Evolutionary conservation across 2,888 invertebrate genomes (phyloP).

Genomic region (Dimorphilus gyrociliatus): DNA sequence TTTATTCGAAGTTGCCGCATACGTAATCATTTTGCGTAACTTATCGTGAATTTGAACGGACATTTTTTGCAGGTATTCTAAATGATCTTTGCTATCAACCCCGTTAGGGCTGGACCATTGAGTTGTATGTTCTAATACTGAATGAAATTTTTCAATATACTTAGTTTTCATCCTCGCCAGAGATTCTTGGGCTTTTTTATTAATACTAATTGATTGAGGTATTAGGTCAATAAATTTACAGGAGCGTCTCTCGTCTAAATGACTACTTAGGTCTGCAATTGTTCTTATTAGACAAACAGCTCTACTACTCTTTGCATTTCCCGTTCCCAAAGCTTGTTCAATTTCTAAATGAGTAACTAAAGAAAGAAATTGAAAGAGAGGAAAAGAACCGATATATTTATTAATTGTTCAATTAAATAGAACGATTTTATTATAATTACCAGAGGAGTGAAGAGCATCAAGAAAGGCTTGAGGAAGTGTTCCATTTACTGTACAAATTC

Average conservation of each 20-base stretch:
- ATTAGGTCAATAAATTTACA: slow-evolving; percentile 16
- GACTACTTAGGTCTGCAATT: slow-evolving; percentile 4
- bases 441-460: neutral
- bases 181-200: slow-evolving; percentile 14
- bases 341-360: slow-evolving; percentile 11
- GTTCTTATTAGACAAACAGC: slow-evolving; percentile 5
- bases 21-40: slow-evolving; percentile 12
- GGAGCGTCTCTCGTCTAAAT: slow-evolving; percentile 6
- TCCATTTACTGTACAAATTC: slow-evolving; percentile 1
- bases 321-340: neutral
- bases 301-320: slow-evolving; percentile 2
- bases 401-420: neutral
- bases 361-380: slow-evolving; percentile 2
- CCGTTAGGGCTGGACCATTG: slow-evolving; percentile 16
- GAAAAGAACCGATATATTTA: neutral
- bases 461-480: neutral
- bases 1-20: slow-evolving; percentile 9
- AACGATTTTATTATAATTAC: neutral
- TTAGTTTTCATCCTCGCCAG: slow-evolving; percentile 14
- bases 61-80: slow-evolving; percentile 14
- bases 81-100: slow-evolving; percentile 14
- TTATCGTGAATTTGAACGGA: slow-evolving; percentile 15
- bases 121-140: slow-evolving; percentile 11
- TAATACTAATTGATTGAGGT: slow-evolving; percentile 6
- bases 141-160: slow-evolving; percentile 7